phyloP scores from a whole-genome alignment of 2,888 invertebrate genomes.

The Cryptus viduatorius region DNA sequence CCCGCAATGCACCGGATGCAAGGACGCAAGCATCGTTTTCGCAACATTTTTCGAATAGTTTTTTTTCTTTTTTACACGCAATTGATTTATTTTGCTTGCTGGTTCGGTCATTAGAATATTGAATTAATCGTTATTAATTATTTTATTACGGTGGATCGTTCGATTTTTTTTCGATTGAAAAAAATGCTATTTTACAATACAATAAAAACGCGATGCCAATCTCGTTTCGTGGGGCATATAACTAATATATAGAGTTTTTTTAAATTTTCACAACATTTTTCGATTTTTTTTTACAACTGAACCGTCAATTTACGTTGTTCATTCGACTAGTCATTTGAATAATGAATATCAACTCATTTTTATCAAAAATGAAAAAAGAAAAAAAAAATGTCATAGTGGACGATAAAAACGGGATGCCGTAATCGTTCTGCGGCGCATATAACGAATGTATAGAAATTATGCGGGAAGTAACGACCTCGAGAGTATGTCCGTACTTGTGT shows the following conservation, averaged over 20 bases:
- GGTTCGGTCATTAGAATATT: no score
- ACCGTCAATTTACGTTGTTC: not conserved
- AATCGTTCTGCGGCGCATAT: no score
- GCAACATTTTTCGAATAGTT: not conserved
- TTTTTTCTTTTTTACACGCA: not conserved
- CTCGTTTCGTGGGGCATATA: no score
- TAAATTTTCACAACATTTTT: no score
- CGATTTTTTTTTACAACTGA: not conserved
- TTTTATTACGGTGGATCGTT: no score
- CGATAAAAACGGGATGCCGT: no score
- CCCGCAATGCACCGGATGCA: conserved; percentile 66
- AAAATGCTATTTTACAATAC: no score
- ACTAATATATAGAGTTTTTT: no score
- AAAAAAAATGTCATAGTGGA: not conserved
- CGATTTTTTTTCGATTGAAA: no score
- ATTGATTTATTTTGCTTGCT: not conserved
- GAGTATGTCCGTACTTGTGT: not conserved
- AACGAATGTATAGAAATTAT: no score
- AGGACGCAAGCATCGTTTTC: conserved; percentile 33
- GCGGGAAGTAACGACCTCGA: not conserved
- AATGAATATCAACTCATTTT: not conserved
- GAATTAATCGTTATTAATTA: no score
- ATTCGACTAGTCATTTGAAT: not conserved
- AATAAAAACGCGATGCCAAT: no score
- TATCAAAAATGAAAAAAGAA: not conserved